A percentile compares a stretch with the other conserved stretches of the same genome.
Evolutionary conservation across 2,797 vertebrate genomes (phyloP).

Genomic region (Carapus acus): DNA sequence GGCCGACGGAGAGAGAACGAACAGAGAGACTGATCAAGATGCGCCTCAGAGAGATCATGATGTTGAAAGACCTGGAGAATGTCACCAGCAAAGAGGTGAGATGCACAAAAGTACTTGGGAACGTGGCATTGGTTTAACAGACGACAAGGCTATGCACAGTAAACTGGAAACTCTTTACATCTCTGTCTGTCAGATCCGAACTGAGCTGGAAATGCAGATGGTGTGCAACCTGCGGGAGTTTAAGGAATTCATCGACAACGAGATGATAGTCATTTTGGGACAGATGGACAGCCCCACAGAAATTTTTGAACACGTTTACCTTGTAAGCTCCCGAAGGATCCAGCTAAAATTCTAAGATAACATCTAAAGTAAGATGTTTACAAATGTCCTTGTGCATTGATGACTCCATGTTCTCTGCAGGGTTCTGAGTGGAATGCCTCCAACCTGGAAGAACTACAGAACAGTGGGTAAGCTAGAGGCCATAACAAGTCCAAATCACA

Average conservation of each 20-base stretch:
- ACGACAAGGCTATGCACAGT: too few relatives aligned
- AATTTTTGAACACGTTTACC: conserved; percentile 93
- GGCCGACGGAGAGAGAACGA: conserved; percentile 91
- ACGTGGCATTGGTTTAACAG: too few relatives aligned
- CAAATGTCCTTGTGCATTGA: background rate
- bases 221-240: conserved; percentile 93
- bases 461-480: conserved; percentile 82
- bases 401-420: conserved; percentile 64
- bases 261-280: conserved; percentile 96
- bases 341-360: too few relatives aligned
- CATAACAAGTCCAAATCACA: too few relatives aligned
- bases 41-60: conserved; percentile 95
- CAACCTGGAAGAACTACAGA: conserved; percentile 95
- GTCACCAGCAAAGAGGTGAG: conserved; percentile 95
- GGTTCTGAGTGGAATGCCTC: conserved; percentile 98
- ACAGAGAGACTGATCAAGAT: conserved; percentile 90
- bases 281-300: conserved; percentile 98
- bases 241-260: conserved; percentile 97
- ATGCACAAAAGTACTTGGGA: background rate
- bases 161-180: too few relatives aligned
- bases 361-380: too few relatives aligned
- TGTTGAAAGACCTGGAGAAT: conserved; percentile 98
- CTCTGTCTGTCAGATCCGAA: conserved; percentile 79
- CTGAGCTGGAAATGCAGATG: conserved; percentile 98
- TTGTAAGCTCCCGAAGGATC: conserved; percentile 84